Evolutionary conservation across 2,888 invertebrate genomes (phyloP).

Genomic region (Phymatocera aterrima): DNA sequence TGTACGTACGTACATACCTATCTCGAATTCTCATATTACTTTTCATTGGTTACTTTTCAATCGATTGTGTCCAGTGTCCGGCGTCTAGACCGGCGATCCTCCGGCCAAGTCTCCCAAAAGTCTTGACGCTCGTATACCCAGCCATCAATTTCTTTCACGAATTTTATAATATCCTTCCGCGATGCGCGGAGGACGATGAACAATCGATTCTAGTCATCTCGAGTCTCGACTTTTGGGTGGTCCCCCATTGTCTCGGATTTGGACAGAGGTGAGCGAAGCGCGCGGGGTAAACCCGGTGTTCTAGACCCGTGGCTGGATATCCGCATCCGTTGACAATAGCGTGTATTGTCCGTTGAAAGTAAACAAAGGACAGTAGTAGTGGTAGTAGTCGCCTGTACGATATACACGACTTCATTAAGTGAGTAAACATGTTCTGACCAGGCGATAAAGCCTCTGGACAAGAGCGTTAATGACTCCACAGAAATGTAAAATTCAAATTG

Average conservation of each 20-base stretch:
- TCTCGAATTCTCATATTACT: too few relatives aligned
- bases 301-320: conserved; percentile 32
- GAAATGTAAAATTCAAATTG: conserved; percentile 42
- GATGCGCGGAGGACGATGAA: conserved; percentile 26
- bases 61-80: conserved; percentile 1
- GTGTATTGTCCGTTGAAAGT: conserved; percentile 42
- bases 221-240: conserved; percentile 42
- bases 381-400: conserved; percentile 36
- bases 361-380: conserved; percentile 46
- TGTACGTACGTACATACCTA: too few relatives aligned
- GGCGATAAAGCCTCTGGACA: conserved; percentile 37
- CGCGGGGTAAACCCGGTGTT: conserved; percentile 2
- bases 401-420: conserved; percentile 44
- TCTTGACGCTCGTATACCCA: not conserved
- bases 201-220: conserved; percentile 44
- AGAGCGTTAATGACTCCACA: conserved; percentile 41
- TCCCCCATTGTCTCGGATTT: conserved; percentile 40
- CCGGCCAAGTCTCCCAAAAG: not conserved
- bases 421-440: conserved; percentile 44
- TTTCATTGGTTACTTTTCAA: conserved; percentile 12
- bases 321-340: conserved; percentile 44
- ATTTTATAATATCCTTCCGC: conserved; percentile 33
- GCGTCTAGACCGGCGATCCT: not conserved
- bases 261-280: conserved; percentile 24
- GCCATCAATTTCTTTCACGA: conserved; percentile 15